phyloP scores from a whole-genome alignment of 2,113 vertebrate species.

The Leptobrachium ailaonicum region DNA sequence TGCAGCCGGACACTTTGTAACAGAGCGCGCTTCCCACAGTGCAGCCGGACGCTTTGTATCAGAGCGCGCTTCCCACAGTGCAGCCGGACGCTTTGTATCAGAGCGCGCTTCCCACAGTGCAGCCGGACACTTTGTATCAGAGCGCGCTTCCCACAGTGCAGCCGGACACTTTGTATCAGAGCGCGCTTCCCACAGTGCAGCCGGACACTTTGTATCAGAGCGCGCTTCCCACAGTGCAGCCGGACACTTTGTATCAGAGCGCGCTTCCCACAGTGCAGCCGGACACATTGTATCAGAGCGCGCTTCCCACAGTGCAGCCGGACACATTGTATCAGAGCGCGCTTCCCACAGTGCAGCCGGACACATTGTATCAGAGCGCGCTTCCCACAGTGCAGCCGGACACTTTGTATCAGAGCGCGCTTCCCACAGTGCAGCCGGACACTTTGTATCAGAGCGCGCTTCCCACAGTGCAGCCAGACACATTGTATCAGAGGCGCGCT shows the following conservation, averaged over 20 bases:
- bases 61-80: conserved; percentile 21
- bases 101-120: conserved; percentile 21
- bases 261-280: conserved; percentile 21
- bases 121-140: neutral
- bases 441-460: neutral
- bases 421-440: conserved; percentile 28
- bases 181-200: conserved; percentile 22
- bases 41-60: neutral
- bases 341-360: conserved; percentile 24
- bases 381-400: conserved; percentile 29
- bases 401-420: neutral
- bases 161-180: neutral
- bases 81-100: neutral
- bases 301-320: conserved; percentile 22
- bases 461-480: conserved; percentile 24
- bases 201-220: neutral
- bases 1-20: neutral
- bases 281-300: neutral
- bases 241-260: neutral
- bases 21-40: conserved; percentile 20
- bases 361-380: neutral
- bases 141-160: conserved; percentile 22
- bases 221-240: conserved; percentile 24
- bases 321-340: neutral
- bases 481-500: neutral